These are phyloP conservation scores for Tenthredo livida DNA, from an alignment of 2,888 invertebrate species.

Conservation along the genomic window DNA sequence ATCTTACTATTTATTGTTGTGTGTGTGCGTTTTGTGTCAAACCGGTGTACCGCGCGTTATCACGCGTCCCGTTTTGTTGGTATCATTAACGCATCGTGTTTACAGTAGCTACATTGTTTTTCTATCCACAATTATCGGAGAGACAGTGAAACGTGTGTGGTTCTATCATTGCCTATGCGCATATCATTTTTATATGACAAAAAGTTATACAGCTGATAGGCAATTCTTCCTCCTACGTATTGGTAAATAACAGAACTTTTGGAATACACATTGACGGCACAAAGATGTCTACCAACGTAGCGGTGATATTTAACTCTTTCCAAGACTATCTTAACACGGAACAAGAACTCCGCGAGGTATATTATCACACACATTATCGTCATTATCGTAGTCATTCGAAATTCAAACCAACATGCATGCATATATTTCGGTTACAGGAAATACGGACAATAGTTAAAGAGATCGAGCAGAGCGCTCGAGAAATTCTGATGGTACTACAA, in stretches of 20 bases:
- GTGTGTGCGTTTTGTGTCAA: not conserved
- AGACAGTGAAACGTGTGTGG: not conserved
- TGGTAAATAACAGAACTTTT: not conserved
- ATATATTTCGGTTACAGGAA: slow-evolving; percentile 78
- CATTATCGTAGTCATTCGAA: not conserved
- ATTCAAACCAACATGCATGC: too few species aligned
- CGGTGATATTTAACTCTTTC: slow-evolving; percentile 86
- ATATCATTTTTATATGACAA: not conserved
- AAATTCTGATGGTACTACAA: slow-evolving; percentile 89
- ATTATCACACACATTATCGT: not conserved
- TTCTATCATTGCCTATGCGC: not conserved
- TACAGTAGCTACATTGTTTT: not conserved
- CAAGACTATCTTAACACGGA: slow-evolving; percentile 89
- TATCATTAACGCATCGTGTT: not conserved
- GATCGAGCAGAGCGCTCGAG: slow-evolving; percentile 88
- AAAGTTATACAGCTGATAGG: not conserved
- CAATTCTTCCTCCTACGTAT: not conserved
- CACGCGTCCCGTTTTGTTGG: not conserved
- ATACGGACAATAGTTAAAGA: slow-evolving; percentile 87
- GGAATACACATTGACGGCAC: not conserved
- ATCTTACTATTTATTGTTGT: not conserved
- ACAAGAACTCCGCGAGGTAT: slow-evolving; percentile 90
- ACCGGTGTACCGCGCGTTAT: not conserved
- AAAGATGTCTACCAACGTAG: slow-evolving; percentile 79
- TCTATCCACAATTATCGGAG: not conserved